Evolutionary conservation across 2,888 invertebrate genomes (phyloP), one percentile per base, ranked within the genome.

Genomic region (Camptogramma bilineatum): DNA sequence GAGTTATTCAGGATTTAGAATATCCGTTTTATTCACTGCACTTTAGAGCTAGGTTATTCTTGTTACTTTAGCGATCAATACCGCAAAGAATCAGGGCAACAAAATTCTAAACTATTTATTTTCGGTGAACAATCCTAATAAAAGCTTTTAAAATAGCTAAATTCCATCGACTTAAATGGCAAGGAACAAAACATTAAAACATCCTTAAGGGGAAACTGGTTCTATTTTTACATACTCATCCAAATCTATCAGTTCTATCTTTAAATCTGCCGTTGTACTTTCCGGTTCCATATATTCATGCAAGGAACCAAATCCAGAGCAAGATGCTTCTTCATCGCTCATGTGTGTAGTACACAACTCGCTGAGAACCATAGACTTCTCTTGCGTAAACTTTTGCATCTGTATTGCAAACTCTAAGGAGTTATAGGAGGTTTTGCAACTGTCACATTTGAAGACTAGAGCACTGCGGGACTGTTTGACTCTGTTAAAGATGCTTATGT

Each of bases 321-420:
- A 75, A 0, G 73, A 71, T 0, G 68, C 69, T 4, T 86, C 86
- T 0, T 82, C 84, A 0, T 85, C 90, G 44, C 90, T 90, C 89
- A 91, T 90, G 52, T 89, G 86, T 0, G 89, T 73, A 0, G 88
- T 90, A 60, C 91, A 91, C 0, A 91, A 64, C 46, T 91, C 91
- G 28, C 91, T 91, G 10, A 91, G 59, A 4, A 90, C 84, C 75
- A 87, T 86, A 0, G 79, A 78, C 16, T 81, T 84, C 0, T 85
- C 84, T 0, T 78, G 80, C 0, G 62, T 61, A 0, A 79, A 0
- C 24, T 82, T 90, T 18, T 86, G 81, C 3, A 84, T 76, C 21
- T 86, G 86, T 1, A 91, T 79, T 0, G 82, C 74, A 57, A 81
- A 91, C 53, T 91, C 90, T 0, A 91, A 28, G 0, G 78, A 69